Evolutionary conservation across 2,888 invertebrate genomes (phyloP).

Genomic region (Ptychoptera contaminata): DNA sequence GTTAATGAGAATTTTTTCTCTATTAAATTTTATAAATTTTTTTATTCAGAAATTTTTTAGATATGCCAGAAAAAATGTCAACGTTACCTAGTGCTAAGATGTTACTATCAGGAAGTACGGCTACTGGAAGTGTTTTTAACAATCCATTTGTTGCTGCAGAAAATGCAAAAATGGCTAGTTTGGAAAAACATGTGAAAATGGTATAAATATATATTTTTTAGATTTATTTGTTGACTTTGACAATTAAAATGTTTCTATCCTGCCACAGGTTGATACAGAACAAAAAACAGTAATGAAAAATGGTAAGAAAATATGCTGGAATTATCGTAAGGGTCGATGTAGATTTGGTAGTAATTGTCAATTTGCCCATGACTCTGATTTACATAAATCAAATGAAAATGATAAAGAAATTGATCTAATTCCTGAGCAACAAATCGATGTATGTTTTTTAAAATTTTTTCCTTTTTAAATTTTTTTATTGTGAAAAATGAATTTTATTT

Average conservation of each 20-base stretch:
- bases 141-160: slow-evolving; percentile 80
- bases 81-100: slow-evolving; percentile 23
- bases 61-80: slow-evolving; percentile 2
- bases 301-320: slow-evolving; percentile 84
- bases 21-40: no score
- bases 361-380: slow-evolving; percentile 79
- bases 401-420: slow-evolving; percentile 2
- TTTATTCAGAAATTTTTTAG: not conserved
- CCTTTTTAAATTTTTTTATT: no score
- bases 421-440: slow-evolving; percentile 38
- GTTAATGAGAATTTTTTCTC: no score
- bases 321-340: slow-evolving; percentile 78
- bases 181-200: slow-evolving; percentile 90
- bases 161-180: slow-evolving; percentile 66
- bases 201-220: slow-evolving; percentile 29
- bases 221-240: not conserved
- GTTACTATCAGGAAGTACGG: slow-evolving; percentile 18
- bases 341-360: slow-evolving; percentile 84
- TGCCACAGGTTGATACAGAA: slow-evolving; percentile 39
- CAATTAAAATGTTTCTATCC: not conserved
- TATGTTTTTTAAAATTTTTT: not conserved
- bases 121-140: slow-evolving; percentile 44
- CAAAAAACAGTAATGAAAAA: slow-evolving; percentile 64
- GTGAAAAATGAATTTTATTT: no score
- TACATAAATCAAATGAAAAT: slow-evolving; percentile 46